Base-by-base conservation (phyloP, 2,797 vertebrate species). In the Halcyon leucocephala region DNA sequence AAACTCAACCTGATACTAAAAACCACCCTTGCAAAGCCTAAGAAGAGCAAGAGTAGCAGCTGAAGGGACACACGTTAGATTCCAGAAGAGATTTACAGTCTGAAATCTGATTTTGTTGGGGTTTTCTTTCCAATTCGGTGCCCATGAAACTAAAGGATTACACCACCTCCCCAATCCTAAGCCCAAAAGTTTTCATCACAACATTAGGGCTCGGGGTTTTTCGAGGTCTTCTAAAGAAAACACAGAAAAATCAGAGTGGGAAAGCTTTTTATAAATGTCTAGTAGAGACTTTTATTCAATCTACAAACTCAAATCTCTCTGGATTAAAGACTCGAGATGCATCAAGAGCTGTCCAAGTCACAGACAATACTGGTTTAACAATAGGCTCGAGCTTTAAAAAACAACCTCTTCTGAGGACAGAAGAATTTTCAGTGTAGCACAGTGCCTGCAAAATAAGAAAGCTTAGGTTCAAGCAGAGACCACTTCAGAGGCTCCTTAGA, bases 281-380 rank as follows among this genome's bases (percentile, higher is more conserved):
- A 29, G 31, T 10, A 15, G 79, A 77, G 85, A 83, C 20, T 4
- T 91, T 90, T 61, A 74, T 67, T 88, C 72, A 24, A 72, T 72
- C 37, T 82, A 29, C 8, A 86, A 88, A 71, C 14, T 73, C 58
- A 93, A 89, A 79, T 86, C 91, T 90, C 94, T 28, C 66, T 33
- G 83, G 90, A 82, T 82, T 74, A 6, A 5, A 78, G 84, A 79
- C 33, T 64, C 15, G 48, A 78, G 73, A 73, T 5, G 57, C 74
- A 52, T 9, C 42, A 52, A 86, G 90, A 89, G 66, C 83, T 77
- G 66, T 61, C 91, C 93, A 89, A 95, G 88, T 10, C 61, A 49
- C 87, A 95, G 82, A 95, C 90, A 97, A 95, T 94, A 10, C 78
- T 6, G 20, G n/a, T 22, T 65, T 61, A 94, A 95, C 93, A 95